phyloP scores from a whole-genome alignment of 2,113 vertebrate species.

The Nothoprocta perdicaria region DNA sequence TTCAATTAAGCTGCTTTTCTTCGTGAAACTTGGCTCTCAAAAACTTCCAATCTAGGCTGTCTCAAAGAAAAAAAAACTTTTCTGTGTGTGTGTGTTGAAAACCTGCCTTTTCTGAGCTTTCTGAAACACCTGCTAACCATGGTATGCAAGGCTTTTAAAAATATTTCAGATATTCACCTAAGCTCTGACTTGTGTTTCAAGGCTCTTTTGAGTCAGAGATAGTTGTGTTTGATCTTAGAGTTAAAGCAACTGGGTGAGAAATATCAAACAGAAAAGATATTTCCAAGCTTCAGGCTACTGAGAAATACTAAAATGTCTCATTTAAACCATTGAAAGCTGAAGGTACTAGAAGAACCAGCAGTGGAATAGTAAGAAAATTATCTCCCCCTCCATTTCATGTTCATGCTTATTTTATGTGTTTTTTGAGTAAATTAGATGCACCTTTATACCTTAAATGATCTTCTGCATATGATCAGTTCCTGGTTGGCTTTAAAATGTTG shows the following conservation, averaged over 20 bases:
- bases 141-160: rapidly evolving
- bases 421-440: not conserved
- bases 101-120: not conserved
- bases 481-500: not conserved
- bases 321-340: not conserved
- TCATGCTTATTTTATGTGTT: not conserved
- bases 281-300: not conserved
- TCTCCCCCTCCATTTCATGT: not conserved
- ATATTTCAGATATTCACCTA: not conserved
- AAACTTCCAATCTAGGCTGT: not conserved
- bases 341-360: not conserved
- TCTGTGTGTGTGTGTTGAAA: not conserved
- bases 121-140: not conserved
- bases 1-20: slow-evolving; percentile 31
- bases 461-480: not conserved
- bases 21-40: not conserved
- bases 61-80: not conserved
- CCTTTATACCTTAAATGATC: not conserved
- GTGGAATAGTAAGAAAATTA: not conserved
- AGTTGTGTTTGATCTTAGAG: not conserved
- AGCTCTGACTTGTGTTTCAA: not conserved
- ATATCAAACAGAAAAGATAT: not conserved
- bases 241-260: not conserved
- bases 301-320: not conserved
- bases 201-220: not conserved